These are phyloP conservation scores for Megalops atlanticus DNA, from an alignment of 2,113 vertebrate genomes.

Conservation along the genomic window DNA sequence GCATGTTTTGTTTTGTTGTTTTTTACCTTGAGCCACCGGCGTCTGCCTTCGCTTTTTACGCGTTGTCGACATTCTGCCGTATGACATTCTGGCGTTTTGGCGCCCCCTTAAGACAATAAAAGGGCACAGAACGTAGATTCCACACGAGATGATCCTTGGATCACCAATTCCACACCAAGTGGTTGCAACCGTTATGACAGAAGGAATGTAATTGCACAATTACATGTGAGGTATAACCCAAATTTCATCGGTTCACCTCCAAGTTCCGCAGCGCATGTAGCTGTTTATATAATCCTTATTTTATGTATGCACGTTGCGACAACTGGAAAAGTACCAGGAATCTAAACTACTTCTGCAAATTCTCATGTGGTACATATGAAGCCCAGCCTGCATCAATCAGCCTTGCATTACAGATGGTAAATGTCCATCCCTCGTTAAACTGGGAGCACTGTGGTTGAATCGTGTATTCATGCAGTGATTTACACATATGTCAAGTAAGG, in stretches of 20 bases:
- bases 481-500: too few relatives aligned
- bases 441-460: too few relatives aligned
- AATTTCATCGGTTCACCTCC: not conserved
- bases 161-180: not conserved
- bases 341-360: not conserved
- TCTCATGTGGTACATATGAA: not conserved
- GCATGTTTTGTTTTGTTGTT: too few relatives aligned
- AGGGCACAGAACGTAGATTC: not conserved
- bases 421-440: too few relatives aligned
- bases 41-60: slow-evolving; percentile 33
- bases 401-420: not conserved
- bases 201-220: not conserved
- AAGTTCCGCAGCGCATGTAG: too few relatives aligned
- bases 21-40: slow-evolving; percentile 26
- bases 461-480: too few relatives aligned
- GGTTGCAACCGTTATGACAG: not conserved
- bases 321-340: not conserved
- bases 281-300: not conserved
- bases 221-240: too few relatives aligned
- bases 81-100: slow-evolving; percentile 4
- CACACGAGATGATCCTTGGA: not conserved
- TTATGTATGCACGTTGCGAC: not conserved
- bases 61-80: slow-evolving; percentile 27
- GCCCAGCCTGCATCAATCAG: not conserved
- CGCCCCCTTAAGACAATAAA: slow-evolving; percentile 25